A percentile compares a stretch with the other conserved stretches of the same genome.
Evolutionary conservation across 1,140 invertebrate genomes (phyloP).

Genomic region (Drosophila kanapiae): DNA sequence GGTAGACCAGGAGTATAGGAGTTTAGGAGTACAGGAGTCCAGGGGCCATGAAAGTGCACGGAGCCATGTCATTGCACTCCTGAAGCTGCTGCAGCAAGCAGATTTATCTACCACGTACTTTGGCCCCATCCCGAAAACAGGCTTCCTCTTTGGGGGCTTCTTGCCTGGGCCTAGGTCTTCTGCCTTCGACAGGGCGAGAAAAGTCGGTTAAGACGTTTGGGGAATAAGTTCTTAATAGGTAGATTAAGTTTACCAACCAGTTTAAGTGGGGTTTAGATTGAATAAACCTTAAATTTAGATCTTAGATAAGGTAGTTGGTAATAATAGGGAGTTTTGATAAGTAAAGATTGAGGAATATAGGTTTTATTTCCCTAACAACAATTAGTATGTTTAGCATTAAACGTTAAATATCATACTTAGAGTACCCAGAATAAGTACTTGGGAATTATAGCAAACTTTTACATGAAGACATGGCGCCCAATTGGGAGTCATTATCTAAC

Average conservation of each 20-base stretch:
- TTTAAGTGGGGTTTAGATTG: neutral
- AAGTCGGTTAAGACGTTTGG: neutral
- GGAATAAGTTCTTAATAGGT: neutral
- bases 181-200: constrained; percentile 23
- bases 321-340: neutral
- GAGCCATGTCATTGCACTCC: constrained; percentile 74
- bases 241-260: neutral
- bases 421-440: neutral
- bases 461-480: neutral
- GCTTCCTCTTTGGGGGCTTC: constrained; percentile 65
- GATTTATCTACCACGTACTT: constrained; percentile 80
- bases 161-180: constrained; percentile 47
- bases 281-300: neutral
- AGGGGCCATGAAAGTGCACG: constrained; percentile 31
- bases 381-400: neutral
- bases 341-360: no score
- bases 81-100: constrained; percentile 28
- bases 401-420: neutral
- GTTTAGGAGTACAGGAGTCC: neutral
- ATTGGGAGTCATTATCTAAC: neutral
- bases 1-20: no score
- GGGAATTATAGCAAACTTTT: neutral
- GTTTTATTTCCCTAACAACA: no score
- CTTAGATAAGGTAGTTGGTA: neutral
- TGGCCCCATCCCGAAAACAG: constrained; percentile 73